These are phyloP conservation scores for Syrmaticus mikado DNA, from an alignment of 2,113 vertebrate genomes.

Conservation along the genomic window DNA sequence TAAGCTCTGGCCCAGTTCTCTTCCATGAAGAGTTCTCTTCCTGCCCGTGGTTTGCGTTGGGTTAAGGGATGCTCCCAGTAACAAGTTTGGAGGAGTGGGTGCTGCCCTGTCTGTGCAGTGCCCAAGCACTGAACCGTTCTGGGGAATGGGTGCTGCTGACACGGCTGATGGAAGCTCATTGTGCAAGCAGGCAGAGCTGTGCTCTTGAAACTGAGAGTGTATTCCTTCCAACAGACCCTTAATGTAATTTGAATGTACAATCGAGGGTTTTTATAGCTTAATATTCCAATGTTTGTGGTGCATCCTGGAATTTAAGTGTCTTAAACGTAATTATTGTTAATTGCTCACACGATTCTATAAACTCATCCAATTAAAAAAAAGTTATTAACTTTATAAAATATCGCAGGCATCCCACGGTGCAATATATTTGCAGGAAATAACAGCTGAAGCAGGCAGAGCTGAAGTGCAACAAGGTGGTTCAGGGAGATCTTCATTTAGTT, in stretches of 20 bases:
- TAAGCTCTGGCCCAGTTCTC: not conserved
- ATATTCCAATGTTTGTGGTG: conserved; percentile 75
- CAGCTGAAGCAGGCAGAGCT: conserved; percentile 69
- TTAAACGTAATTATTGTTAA: conserved; percentile 85
- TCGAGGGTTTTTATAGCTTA: conserved; percentile 74
- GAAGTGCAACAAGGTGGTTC: conserved; percentile 53
- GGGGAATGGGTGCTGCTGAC: not conserved
- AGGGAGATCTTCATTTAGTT: not conserved
- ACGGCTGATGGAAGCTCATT: not conserved
- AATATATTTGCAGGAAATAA: conserved; percentile 73
- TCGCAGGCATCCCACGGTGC: conserved; percentile 78
- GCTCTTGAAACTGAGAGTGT: conserved; percentile 44
- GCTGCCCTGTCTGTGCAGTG: fast-evolving
- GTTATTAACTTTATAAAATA: conserved; percentile 86
- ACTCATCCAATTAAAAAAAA: conserved; percentile 86
- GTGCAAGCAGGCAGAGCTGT: not conserved
- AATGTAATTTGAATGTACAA: conserved; percentile 72
- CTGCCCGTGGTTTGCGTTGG: not conserved
- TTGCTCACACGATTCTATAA: conserved; percentile 80
- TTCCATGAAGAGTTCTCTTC: not conserved
- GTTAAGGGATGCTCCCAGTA: not conserved
- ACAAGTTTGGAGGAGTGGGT: not conserved
- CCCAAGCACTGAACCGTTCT: fast-evolving
- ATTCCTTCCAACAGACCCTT: conserved; percentile 68
- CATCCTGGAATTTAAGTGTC: conserved; percentile 81